Conservation (phyloP, 1,140 invertebrate genomes). For the Drosophila parabipectinata region DNA sequence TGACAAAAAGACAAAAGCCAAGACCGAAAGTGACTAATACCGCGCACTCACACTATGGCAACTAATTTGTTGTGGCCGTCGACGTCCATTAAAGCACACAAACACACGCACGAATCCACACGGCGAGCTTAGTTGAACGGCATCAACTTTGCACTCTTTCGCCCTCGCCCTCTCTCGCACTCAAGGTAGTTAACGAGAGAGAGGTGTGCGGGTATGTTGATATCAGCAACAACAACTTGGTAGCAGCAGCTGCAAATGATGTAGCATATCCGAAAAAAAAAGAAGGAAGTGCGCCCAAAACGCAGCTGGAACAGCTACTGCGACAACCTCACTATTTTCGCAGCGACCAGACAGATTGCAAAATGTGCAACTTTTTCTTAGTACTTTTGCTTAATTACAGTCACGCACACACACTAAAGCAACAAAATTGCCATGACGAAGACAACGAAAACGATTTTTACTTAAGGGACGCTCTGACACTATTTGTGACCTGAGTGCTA, state of each 20-base stretch:
- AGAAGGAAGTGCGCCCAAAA: conserved; percentile 34
- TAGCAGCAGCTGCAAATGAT: conserved; percentile 46
- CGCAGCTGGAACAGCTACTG: conserved; percentile 22
- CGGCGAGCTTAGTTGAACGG: conserved; percentile 36
- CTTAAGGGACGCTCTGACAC: conserved; percentile 17
- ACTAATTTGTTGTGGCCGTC: conserved; percentile 35
- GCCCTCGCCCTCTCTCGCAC: conserved; percentile 10
- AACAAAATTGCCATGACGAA: conserved; percentile 23
- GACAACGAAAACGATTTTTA: neutral
- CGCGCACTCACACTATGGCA: conserved; percentile 35
- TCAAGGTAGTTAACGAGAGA: conserved; percentile 53
- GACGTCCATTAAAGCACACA: conserved; percentile 16
- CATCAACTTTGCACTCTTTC: conserved; percentile 51
- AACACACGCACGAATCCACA: conserved; percentile 10
- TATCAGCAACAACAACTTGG: conserved; percentile 15
- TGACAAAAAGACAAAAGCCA: conserved; percentile 52
- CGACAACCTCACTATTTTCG: conserved; percentile 19
- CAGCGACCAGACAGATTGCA: conserved; percentile 20
- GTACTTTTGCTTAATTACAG: conserved; percentile 51
- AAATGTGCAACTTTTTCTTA: conserved; percentile 47
- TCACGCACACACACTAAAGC: conserved; percentile 35
- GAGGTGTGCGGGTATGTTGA: conserved; percentile 18
- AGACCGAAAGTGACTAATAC: conserved; percentile 71
- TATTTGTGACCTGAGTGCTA: neutral
- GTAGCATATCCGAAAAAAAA: conserved; percentile 21